Evolutionary conservation across 2,888 invertebrate genomes (phyloP).

Genomic region (Siphonodentalium dalli): DNA sequence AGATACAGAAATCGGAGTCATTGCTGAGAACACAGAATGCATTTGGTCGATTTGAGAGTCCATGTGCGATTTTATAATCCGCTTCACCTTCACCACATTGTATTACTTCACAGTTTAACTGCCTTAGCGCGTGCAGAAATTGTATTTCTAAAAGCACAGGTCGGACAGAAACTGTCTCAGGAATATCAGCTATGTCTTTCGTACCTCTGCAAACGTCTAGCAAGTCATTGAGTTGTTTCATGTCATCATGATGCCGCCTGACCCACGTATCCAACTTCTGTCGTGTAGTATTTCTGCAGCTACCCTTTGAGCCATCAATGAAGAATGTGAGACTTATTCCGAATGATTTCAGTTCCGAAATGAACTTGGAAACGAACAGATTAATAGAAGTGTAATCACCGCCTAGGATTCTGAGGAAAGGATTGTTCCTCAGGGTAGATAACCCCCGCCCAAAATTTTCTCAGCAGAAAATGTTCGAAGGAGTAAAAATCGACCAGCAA

Average conservation of each 20-base stretch:
- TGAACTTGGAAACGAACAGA: conserved; percentile 43
- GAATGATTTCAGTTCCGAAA: conserved; percentile 44
- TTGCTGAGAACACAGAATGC: conserved; percentile 58
- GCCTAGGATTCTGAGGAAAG: conserved; percentile 49
- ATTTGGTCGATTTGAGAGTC: conserved; percentile 40
- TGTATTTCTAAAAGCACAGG: conserved; percentile 57
- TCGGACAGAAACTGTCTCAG: conserved; percentile 36
- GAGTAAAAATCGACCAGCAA: conserved; percentile 58
- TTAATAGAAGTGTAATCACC: conserved; percentile 54
- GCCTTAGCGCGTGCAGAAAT: conserved; percentile 39
- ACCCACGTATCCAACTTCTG: conserved; percentile 58
- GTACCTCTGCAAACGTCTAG: conserved; percentile 42
- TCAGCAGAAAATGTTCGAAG: conserved; percentile 47
- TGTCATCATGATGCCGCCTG: conserved; percentile 41
- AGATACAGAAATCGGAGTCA: conserved; percentile 61
- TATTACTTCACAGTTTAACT: conserved; percentile 50
- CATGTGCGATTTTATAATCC: conserved; percentile 49
- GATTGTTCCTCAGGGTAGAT: conserved; percentile 34
- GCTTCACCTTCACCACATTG: conserved; percentile 52
- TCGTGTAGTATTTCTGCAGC: conserved; percentile 35
- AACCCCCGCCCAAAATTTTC: conserved; percentile 46
- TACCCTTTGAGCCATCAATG: conserved; percentile 57
- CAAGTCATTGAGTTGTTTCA: conserved; percentile 40
- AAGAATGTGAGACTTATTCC: conserved; percentile 55
- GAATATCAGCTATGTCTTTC: conserved; percentile 32